Evolutionary conservation across 2,888 invertebrate genomes (phyloP).

Genomic region (Petrophora chlorosata): DNA sequence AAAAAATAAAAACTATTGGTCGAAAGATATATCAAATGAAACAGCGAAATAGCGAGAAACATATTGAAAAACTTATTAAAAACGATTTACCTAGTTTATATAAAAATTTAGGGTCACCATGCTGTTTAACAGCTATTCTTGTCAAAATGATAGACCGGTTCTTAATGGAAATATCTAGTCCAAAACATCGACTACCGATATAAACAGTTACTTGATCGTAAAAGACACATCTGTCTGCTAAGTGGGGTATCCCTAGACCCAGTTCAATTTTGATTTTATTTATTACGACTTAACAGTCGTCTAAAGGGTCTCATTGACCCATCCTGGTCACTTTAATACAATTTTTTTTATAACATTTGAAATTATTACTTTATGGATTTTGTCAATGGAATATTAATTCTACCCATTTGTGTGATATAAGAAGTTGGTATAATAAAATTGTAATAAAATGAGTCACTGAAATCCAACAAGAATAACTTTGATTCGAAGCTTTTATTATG

Average conservation of each 20-base stretch:
- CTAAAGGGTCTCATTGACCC: neutral
- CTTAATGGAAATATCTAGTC: conserved; percentile 36
- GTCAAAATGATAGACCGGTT: conserved; percentile 37
- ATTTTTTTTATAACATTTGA: no score
- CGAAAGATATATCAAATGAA: conserved; percentile 28
- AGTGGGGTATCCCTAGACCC: conserved; percentile 39
- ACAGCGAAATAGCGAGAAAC: conserved; percentile 6
- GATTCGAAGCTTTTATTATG: no score
- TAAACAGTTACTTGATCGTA: conserved; percentile 50
- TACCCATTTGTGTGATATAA: neutral
- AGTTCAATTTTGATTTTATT: conserved; percentile 33
- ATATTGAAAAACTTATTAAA: conserved; percentile 7
- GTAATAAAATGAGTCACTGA: no score
- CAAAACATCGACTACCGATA: conserved; percentile 35
- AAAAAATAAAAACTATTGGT: conserved; percentile 35
- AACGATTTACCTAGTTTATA: conserved; percentile 36
- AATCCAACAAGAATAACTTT: no score
- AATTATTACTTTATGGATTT: neutral
- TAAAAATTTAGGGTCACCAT: conserved; percentile 34
- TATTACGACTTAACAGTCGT: neutral
- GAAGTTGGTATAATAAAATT: no score
- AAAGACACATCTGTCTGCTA: conserved; percentile 43
- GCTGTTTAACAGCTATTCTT: conserved; percentile 32
- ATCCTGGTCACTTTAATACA: no score
- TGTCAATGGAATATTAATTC: neutral